phyloP scores from a whole-genome alignment of 2,888 invertebrate genomes.

The Amiota minor region DNA sequence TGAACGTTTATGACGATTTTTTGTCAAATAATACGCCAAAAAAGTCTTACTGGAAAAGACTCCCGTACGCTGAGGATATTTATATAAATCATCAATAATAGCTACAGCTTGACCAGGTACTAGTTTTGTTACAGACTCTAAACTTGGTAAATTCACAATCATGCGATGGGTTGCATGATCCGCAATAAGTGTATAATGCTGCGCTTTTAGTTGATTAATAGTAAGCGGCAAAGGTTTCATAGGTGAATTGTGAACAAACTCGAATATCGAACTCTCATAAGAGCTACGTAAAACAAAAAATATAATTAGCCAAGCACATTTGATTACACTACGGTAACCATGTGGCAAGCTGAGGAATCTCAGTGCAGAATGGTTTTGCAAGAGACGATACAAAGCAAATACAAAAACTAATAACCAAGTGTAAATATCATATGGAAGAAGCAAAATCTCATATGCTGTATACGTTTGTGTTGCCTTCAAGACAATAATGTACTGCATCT shows the following conservation, averaged over 20 bases:
- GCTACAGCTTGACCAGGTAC: constrained; percentile 46
- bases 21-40: constrained; percentile 42
- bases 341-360: not conserved
- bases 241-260: constrained; percentile 54
- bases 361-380: not conserved
- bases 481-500: constrained; percentile 47
- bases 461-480: constrained; percentile 38
- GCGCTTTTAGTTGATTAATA: constrained; percentile 40
- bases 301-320: constrained; percentile 41
- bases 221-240: constrained; percentile 47
- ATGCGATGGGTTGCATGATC: constrained; percentile 51
- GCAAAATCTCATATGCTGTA: constrained; percentile 52
- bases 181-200: constrained; percentile 47
- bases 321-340: not conserved
- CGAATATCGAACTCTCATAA: constrained; percentile 57
- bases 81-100: constrained; percentile 42
- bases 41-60: constrained; percentile 43
- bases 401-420: constrained; percentile 47
- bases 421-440: constrained; percentile 44
- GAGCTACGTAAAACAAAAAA: constrained; percentile 48
- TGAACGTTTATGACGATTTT: constrained; percentile 24
- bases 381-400: constrained; percentile 25
- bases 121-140: constrained; percentile 28
- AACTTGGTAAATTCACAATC: constrained; percentile 33
- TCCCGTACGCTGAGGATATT: constrained; percentile 35